Evolutionary conservation across 2,113 vertebrate genomes (phyloP).

Genomic region (Pygoscelis antarcticus): DNA sequence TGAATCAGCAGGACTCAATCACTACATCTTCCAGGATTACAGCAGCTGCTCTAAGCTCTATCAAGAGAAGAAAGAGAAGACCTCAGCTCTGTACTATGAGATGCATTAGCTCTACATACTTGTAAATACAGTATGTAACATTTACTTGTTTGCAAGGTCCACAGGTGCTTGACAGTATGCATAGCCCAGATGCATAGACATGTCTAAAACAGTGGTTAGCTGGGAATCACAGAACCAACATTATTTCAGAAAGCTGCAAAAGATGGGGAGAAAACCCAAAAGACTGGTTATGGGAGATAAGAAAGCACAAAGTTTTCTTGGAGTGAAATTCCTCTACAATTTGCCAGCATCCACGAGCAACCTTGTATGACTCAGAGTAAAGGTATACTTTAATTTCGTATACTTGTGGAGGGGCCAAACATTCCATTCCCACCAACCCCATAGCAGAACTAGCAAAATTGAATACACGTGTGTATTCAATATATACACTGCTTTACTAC

Average conservation of each 20-base stretch:
- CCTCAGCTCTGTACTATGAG: background rate
- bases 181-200: background rate
- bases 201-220: background rate
- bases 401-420: background rate
- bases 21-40: background rate
- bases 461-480: background rate
- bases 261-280: background rate
- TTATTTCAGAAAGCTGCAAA: background rate
- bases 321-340: background rate
- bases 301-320: background rate
- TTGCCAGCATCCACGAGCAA: background rate
- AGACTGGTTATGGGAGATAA: background rate
- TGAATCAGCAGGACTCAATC: background rate
- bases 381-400: background rate
- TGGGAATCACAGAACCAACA: background rate
- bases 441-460: background rate
- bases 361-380: background rate
- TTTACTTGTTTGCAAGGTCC: background rate
- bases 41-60: background rate
- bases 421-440: background rate
- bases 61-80: background rate
- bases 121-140: background rate
- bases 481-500: background rate
- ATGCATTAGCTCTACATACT: background rate
- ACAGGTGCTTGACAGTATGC: background rate